These are phyloP conservation scores for Hirtodrosophila alboralis DNA, from an alignment of 2,888 invertebrate genomes.

Conservation along the genomic window DNA sequence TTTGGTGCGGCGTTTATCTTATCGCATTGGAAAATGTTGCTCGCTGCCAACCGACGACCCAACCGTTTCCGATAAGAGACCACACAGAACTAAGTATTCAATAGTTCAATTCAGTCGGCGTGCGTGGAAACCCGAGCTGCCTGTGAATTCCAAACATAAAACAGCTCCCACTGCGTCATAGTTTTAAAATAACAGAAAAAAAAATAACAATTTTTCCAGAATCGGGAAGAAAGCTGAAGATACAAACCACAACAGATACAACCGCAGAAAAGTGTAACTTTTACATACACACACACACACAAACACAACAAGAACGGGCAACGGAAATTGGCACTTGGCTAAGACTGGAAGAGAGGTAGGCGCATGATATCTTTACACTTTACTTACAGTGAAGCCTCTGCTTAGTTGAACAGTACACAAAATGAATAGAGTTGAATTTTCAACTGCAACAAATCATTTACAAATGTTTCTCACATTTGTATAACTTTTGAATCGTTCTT, in stretches of 20 bases:
- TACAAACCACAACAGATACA: constrained; percentile 6
- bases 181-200: no score
- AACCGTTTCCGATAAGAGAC: constrained; percentile 44
- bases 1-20: constrained; percentile 40
- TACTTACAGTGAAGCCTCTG: constrained; percentile 10
- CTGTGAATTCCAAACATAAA: constrained; percentile 55
- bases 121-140: constrained; percentile 58
- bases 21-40: constrained; percentile 28
- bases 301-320: no score
- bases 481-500: no score
- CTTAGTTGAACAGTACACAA: not conserved
- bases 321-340: constrained; percentile 44
- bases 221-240: constrained; percentile 8
- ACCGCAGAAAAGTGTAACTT: constrained; percentile 41
- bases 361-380: not conserved
- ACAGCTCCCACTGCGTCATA: constrained; percentile 48
- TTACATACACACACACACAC: not conserved
- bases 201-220: no score
- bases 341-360: constrained; percentile 27
- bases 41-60: constrained; percentile 20
- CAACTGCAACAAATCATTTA: not conserved
- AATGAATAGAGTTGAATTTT: not conserved
- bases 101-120: constrained; percentile 32
- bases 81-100: constrained; percentile 16
- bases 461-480: no score